Percentiles rank a stretch among this genome's conserved stretches.
Evolutionary conservation across 2,113 vertebrate species (phyloP).

Genomic region (Ivindomyrus marchei): DNA sequence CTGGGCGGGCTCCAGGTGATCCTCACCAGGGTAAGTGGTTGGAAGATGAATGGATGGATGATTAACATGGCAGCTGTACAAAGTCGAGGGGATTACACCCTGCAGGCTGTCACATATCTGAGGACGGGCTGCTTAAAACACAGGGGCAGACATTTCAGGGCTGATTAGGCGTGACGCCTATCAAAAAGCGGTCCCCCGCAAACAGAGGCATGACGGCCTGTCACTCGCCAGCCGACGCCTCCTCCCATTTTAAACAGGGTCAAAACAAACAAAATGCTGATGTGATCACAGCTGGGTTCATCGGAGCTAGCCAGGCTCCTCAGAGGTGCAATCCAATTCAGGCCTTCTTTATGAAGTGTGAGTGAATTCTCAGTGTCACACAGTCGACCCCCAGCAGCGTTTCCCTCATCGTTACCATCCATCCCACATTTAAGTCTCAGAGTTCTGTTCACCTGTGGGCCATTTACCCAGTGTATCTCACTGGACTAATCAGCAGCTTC

Average conservation of each 20-base stretch:
- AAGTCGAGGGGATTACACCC: constrained; percentile 14
- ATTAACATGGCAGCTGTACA: constrained; percentile 25
- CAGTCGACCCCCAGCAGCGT: background rate
- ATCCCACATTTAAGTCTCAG: background rate
- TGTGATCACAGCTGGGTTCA: background rate
- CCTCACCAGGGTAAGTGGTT: background rate
- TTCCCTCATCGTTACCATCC: background rate
- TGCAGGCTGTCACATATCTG: background rate
- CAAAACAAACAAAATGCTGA: background rate
- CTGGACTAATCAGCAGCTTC: background rate
- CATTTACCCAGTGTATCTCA: background rate
- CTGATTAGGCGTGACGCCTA: background rate
- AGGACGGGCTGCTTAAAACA: background rate
- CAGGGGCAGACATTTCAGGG: background rate
- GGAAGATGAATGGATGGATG: background rate
- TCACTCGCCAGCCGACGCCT: background rate
- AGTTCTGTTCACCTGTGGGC: background rate
- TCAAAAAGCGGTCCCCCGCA: background rate
- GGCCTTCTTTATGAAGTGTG: background rate
- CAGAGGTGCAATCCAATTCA: background rate
- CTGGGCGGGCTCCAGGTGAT: background rate
- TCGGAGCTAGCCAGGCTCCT: background rate
- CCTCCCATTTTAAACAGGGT: background rate
- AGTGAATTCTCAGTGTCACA: background rate
- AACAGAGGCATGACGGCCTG: constrained; percentile 1